A percentile compares a stretch with the other conserved stretches of the same genome.
Conservation (phyloP, 2,797 vertebrate genomes). For the Peromyscus eremicus region DNA sequence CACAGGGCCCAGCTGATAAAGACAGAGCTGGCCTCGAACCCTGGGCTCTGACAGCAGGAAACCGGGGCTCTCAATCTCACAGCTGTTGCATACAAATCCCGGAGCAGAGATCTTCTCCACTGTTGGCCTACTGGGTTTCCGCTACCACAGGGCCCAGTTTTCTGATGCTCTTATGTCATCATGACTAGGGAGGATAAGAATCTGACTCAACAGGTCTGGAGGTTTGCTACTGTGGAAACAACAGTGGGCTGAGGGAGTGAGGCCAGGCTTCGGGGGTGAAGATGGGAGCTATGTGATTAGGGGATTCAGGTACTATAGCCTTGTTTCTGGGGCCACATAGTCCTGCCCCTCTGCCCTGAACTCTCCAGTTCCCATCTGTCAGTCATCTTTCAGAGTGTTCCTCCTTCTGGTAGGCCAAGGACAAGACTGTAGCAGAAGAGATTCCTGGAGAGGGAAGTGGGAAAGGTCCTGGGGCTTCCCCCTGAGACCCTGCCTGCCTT, state of each 20-base stretch:
- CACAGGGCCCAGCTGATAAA: not conserved
- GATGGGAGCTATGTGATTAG: not conserved
- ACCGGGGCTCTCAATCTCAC: not conserved
- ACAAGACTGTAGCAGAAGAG: not conserved
- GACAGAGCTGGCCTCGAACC: not conserved
- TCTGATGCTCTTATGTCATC: not conserved
- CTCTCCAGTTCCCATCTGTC: not conserved
- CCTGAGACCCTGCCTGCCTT: not conserved
- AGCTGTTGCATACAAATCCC: not conserved
- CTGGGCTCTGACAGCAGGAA: not conserved
- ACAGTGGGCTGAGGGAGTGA: not conserved
- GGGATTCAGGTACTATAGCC: not conserved
- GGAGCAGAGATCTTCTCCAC: not conserved
- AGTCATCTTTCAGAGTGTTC: not conserved
- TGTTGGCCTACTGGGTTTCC: not conserved
- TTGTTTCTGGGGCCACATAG: not conserved
- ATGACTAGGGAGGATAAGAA: not conserved
- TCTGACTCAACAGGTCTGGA: not conserved
- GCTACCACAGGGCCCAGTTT: not conserved
- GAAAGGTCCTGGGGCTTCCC: not conserved
- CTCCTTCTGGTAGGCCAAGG: slow-evolving; percentile 32
- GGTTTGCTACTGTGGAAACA: slow-evolving; percentile 23
- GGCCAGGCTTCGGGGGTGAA: not conserved
- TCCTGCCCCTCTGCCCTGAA: not conserved
- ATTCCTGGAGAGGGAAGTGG: not conserved